Conservation (phyloP, 2,888 invertebrate species). For the Exephanes ischioxanthus region DNA sequence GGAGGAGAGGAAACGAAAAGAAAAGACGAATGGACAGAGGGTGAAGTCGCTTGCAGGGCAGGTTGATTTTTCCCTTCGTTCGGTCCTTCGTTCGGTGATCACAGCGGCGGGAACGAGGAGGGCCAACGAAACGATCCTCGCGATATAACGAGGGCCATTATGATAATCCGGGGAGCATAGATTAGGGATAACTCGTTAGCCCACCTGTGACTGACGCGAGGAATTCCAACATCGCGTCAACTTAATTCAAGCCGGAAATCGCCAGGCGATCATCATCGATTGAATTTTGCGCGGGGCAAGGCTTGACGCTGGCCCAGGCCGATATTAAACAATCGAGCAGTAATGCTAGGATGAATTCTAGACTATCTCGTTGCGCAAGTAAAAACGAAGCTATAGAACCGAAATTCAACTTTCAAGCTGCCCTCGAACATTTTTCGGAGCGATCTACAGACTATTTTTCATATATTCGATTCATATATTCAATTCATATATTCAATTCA, state of each 20-base stretch:
- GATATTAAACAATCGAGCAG: not conserved
- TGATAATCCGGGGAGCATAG: conserved; percentile 84
- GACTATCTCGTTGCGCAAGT: not conserved
- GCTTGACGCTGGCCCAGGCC: not conserved
- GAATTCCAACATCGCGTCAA: not conserved
- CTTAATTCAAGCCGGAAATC: not conserved
- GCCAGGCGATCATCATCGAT: conserved; percentile 25
- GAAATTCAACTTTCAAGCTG: not conserved
- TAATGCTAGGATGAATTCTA: not conserved
- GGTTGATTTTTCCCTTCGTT: conserved; percentile 49
- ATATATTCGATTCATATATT: not conserved
- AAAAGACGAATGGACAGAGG: conserved; percentile 33
- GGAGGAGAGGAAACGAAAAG: conserved; percentile 9
- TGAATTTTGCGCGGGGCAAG: not conserved
- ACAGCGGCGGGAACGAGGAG: conserved; percentile 11
- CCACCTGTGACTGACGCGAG: conserved; percentile 77
- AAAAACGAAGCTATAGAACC: not conserved
- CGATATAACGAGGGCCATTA: conserved; percentile 83
- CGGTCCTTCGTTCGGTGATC: conserved; percentile 25
- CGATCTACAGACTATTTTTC: not conserved
- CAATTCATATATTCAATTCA: too few relatives aligned
- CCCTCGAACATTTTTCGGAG: too few relatives aligned
- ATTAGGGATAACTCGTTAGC: conserved; percentile 84
- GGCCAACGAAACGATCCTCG: conserved; percentile 68
- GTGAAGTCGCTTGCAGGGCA: conserved; percentile 28